Base-by-base conservation (phyloP, 2,888 invertebrate species). In the Phortica okadai region DNA sequence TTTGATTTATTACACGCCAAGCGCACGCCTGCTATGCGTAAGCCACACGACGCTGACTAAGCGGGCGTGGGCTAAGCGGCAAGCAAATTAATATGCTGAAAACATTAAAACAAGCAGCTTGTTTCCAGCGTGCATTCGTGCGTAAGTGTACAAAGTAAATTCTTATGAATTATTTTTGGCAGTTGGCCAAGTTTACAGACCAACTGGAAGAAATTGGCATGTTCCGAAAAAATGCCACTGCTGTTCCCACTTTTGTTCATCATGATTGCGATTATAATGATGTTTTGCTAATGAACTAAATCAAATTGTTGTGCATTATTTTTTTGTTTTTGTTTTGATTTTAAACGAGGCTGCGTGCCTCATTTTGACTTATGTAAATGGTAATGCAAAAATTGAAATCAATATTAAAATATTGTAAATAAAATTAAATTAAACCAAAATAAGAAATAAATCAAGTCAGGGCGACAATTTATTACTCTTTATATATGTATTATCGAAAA, bases 1-100 rank as follows among this genome's bases (percentile, higher is more conserved):
- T 80, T 83, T 80, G 78, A 80, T 83, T 83, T 84, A 83, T 79
- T 78, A 80, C 75, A 77, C 80, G 78, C 76, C 16, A 45, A 50
- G 33, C 45, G 70, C 70, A 50, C 70, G 80, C 77, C 14, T 16
- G 54, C 14, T 14, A 50, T 50, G 50, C 50, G 50, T 50, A 54
- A 54, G 54, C 54, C 54, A 14, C 5, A 54, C 54, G 54, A 6
- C 54, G 11, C 54, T n/a, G 6, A 1, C 54, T 2, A 6, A n/a
- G 2, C 10, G 54, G 11, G 6, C 7, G 54, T 14, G 54, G n/a
- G 54, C 33, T 6, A 54, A 54, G 11, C 10, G 54, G 54, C 54
- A 54, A 6, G 54, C 54, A 54, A 54, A n/a, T 10, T n/a, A 54
- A 54, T n/a, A n/a, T n/a, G n/a, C 10, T n/a, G 2, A 54, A 54